Evolutionary conservation across 2,888 invertebrate species (phyloP).

Genomic region (Falcaria lacertinaria): DNA sequence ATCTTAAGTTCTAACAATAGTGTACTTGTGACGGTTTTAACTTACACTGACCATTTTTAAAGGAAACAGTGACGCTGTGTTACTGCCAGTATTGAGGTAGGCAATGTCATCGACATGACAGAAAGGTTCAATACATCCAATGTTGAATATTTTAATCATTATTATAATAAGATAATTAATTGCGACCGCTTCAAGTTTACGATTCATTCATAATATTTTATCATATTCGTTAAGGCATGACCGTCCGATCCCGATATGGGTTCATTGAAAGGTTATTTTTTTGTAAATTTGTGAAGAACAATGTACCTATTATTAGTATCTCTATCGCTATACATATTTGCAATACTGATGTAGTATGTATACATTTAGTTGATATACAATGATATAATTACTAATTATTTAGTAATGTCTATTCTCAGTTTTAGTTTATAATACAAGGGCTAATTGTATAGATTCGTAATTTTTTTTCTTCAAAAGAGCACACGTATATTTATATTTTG

Average conservation of each 20-base stretch:
- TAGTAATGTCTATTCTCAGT: too few species aligned
- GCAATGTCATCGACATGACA: slow-evolving; percentile 2
- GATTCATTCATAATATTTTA: slow-evolving; percentile 2
- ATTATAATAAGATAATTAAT: neutral
- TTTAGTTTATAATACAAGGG: too few species aligned
- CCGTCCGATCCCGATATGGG: neutral
- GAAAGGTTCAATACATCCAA: slow-evolving; percentile 2
- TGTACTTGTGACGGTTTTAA: slow-evolving; percentile 32
- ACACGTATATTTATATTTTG: too few species aligned
- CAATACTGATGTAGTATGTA: too few species aligned
- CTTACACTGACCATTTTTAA: slow-evolving; percentile 3
- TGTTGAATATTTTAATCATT: slow-evolving; percentile 6
- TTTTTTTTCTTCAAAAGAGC: too few species aligned
- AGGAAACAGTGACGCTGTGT: slow-evolving; percentile 4
- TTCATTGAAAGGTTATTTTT: neutral
- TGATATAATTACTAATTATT: too few species aligned
- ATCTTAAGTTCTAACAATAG: slow-evolving; percentile 38
- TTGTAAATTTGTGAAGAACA: neutral
- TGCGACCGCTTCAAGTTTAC: neutral
- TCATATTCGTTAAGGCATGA: neutral
- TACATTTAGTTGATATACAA: too few species aligned
- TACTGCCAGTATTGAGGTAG: slow-evolving; percentile 1
- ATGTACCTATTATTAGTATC: too few species aligned
- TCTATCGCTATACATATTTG: too few species aligned
- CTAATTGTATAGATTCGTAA: too few species aligned